These are phyloP conservation scores for Esox lucius DNA, from an alignment of 2,797 vertebrate genomes.

Conservation along the genomic window DNA sequence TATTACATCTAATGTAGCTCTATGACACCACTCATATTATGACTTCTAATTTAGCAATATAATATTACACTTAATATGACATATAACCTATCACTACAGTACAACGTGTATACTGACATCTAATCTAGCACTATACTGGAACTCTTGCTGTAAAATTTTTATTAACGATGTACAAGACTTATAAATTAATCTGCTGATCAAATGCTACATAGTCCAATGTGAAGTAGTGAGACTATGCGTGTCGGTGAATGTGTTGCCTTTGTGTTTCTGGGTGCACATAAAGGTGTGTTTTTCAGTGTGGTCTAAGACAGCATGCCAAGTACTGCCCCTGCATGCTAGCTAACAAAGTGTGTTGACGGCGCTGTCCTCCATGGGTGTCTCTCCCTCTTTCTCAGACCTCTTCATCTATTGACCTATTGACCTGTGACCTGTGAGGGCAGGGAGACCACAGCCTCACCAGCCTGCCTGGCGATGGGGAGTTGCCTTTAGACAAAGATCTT, in stretches of 20 bases:
- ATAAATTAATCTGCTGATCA: too few relatives aligned
- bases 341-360: slow-evolving; percentile 29
- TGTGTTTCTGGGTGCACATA: not conserved
- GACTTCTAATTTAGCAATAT: too few relatives aligned
- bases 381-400: slow-evolving; percentile 40
- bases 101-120: too few relatives aligned
- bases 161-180: too few relatives aligned
- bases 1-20: not conserved
- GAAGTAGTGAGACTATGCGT: not conserved
- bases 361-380: slow-evolving; percentile 28
- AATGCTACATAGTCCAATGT: not conserved
- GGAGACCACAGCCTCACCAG: slow-evolving; percentile 37
- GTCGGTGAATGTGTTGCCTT: not conserved
- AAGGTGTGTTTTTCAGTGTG: slow-evolving; percentile 54
- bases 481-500: slow-evolving; percentile 49
- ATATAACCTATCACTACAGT: too few relatives aligned
- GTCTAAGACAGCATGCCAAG: slow-evolving; percentile 35
- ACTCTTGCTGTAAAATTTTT: too few relatives aligned
- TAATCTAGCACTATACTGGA: too few relatives aligned
- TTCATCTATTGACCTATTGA: slow-evolving; percentile 2
- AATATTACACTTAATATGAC: too few relatives aligned
- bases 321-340: slow-evolving; percentile 62
- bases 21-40: too few relatives aligned
- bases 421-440: slow-evolving; percentile 37
- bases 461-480: slow-evolving; percentile 33